These are phyloP conservation scores for Holothuria scabra DNA, from an alignment of 53 echinoderm and acorn worm species.

Conservation along the genomic window DNA sequence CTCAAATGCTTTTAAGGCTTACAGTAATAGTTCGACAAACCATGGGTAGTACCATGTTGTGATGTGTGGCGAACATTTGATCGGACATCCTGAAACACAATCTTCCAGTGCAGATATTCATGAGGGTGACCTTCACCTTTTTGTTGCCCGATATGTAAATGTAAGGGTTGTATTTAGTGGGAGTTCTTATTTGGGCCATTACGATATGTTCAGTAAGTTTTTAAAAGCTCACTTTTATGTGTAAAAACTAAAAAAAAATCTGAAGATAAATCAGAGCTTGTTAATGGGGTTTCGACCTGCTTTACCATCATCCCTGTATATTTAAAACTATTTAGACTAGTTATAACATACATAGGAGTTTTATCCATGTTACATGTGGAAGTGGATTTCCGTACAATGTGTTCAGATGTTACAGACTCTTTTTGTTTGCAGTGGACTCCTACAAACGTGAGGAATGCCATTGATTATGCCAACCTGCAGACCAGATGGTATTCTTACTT, in stretches of 20 bases:
- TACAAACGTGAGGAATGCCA: background rate
- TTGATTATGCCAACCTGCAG: background rate
- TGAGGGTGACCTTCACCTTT: background rate
- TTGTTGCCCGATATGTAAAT: background rate
- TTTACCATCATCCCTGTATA: no score
- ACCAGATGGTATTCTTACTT: no score
- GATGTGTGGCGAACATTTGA: constrained; percentile 1
- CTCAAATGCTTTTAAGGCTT: no score
- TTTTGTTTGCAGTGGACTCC: constrained; percentile 41
- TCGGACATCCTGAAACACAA: background rate
- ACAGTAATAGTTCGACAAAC: background rate
- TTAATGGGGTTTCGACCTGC: no score
- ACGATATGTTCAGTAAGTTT: background rate
- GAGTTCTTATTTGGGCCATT: background rate
- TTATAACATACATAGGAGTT: no score
- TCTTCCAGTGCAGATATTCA: constrained; percentile 5
- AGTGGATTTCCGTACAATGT: constrained; percentile 21
- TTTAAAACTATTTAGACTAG: no score
- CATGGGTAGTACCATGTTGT: background rate
- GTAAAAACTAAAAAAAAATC: no score
- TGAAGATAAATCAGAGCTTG: no score
- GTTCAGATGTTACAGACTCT: constrained; percentile 27
- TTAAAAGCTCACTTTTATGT: no score
- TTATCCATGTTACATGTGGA: constrained; percentile 1
- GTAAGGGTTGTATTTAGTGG: background rate